Evolutionary conservation across 2,888 invertebrate genomes (phyloP).

Genomic region (Phymatocera aterrima): DNA sequence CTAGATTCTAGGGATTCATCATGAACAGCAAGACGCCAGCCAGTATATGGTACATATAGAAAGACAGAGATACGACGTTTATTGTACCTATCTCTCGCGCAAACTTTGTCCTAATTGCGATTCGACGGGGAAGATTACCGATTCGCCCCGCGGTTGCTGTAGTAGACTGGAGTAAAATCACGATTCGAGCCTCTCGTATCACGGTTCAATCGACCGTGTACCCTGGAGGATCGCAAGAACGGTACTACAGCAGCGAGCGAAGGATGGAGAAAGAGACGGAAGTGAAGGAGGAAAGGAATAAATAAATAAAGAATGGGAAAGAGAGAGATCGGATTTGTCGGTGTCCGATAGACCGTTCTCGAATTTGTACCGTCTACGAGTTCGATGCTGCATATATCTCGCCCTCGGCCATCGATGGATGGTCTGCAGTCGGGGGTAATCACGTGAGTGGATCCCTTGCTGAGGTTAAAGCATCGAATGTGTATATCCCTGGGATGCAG

Average conservation of each 20-base stretch:
- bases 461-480: conserved; percentile 16
- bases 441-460: conserved; percentile 46
- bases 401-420: neutral
- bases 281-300: neutral
- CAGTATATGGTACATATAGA: neutral
- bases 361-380: conserved; percentile 3
- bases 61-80: neutral
- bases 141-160: conserved; percentile 14
- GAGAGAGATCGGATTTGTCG: conserved; percentile 6
- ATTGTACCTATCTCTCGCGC: neutral
- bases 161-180: conserved; percentile 26
- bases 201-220: conserved; percentile 38
- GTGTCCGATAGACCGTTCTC: conserved; percentile 30
- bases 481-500: neutral
- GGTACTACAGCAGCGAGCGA: neutral
- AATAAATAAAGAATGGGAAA: neutral
- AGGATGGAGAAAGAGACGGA: neutral
- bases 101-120: conserved; percentile 41
- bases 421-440: conserved; percentile 38
- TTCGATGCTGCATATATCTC: neutral
- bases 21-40: neutral
- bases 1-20: neutral
- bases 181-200: conserved; percentile 33
- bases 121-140: conserved; percentile 38
- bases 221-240: conserved; percentile 2